Evolutionary conservation across 2,888 invertebrate genomes (phyloP).

Genomic region (Pammene aurita): DNA sequence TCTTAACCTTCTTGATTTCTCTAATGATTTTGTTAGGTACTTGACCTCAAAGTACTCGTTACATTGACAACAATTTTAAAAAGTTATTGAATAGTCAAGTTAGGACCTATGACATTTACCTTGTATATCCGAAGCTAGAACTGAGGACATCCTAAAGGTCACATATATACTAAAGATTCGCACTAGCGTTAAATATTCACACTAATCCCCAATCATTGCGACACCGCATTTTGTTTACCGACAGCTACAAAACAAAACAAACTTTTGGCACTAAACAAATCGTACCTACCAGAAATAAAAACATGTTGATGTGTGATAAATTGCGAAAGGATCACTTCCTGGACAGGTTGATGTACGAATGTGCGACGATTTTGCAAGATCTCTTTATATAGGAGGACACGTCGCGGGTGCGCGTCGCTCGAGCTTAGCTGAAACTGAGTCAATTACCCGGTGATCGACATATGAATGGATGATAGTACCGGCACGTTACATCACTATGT

Average conservation of each 20-base stretch:
- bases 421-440: slow-evolving; percentile 72
- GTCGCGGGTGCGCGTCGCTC: slow-evolving; percentile 57
- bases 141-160: slow-evolving; percentile 34
- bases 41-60: slow-evolving; percentile 18
- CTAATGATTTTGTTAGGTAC: slow-evolving; percentile 12
- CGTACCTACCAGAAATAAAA: slow-evolving; percentile 64
- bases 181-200: slow-evolving; percentile 28
- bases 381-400: slow-evolving; percentile 76
- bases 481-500: slow-evolving; percentile 46
- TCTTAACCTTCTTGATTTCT: slow-evolving; percentile 3
- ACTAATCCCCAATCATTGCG: slow-evolving; percentile 54
- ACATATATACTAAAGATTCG: slow-evolving; percentile 27
- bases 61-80: slow-evolving; percentile 18
- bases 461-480: slow-evolving; percentile 66
- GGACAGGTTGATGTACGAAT: slow-evolving; percentile 75
- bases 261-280: slow-evolving; percentile 3
- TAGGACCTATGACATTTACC: slow-evolving; percentile 35
- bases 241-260: slow-evolving; percentile 47
- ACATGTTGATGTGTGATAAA: slow-evolving; percentile 62
- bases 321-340: slow-evolving; percentile 74
- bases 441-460: slow-evolving; percentile 72
- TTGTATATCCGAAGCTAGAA: slow-evolving; percentile 29
- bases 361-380: slow-evolving; percentile 79
- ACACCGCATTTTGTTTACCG: slow-evolving; percentile 52
- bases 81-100: slow-evolving; percentile 10